Percentiles rank a stretch among this genome's conserved stretches.
phyloP scores from a whole-genome alignment of 1,140 invertebrate species.

The Berghia stephanieae region DNA sequence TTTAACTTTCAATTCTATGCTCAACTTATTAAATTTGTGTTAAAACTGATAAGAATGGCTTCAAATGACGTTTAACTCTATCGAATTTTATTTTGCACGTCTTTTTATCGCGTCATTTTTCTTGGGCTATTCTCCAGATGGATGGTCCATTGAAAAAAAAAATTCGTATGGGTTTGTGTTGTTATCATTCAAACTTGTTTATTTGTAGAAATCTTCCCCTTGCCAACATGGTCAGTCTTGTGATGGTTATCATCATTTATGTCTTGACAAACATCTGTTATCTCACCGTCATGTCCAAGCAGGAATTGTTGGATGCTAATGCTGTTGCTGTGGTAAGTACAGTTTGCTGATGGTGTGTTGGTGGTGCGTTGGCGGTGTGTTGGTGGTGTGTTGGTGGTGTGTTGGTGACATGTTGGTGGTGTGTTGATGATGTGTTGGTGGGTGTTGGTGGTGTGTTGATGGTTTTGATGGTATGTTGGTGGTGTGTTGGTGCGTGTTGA shows the following conservation, averaged over 20 bases:
- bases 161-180: too few relatives aligned
- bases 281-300: slow-evolving; percentile 87
- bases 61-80: not conserved
- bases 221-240: slow-evolving; percentile 92
- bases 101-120: not conserved
- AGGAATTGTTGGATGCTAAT: slow-evolving; percentile 85
- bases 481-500: too few relatives aligned
- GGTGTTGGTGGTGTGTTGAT: too few relatives aligned
- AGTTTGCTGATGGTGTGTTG: too few relatives aligned
- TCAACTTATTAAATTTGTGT: not conserved
- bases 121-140: too few relatives aligned
- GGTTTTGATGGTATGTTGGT: too few relatives aligned
- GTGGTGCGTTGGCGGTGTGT: too few relatives aligned
- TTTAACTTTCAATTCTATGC: slow-evolving; percentile 1
- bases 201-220: slow-evolving; percentile 85
- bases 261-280: slow-evolving; percentile 95
- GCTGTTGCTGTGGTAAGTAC: slow-evolving; percentile 88
- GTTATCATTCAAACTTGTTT: not conserved
- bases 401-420: too few relatives aligned
- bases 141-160: too few relatives aligned
- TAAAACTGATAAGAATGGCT: not conserved
- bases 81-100: not conserved
- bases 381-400: too few relatives aligned
- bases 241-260: slow-evolving; percentile 87
- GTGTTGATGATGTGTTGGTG: too few relatives aligned